Evolutionary conservation across 2,888 invertebrate genomes (phyloP).

Genomic region (Phortica magna): DNA sequence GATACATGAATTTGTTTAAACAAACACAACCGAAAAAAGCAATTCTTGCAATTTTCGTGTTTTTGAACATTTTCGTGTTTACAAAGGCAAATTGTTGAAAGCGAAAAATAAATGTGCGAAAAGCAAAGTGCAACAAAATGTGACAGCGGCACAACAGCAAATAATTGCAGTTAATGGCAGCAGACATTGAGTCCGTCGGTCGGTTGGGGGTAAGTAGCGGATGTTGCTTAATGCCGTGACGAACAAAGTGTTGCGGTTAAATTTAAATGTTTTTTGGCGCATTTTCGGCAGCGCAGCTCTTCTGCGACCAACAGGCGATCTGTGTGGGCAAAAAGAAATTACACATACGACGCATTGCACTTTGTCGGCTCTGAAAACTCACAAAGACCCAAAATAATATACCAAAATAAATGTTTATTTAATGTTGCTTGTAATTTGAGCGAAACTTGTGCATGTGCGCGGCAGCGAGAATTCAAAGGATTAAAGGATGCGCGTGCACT

Average conservation of each 20-base stretch:
- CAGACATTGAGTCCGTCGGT: not conserved
- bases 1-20: not conserved
- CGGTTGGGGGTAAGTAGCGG: not conserved
- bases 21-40: not conserved
- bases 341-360: not conserved
- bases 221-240: not conserved
- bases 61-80: conserved; percentile 1
- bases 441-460: too few relatives aligned
- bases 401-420: too few relatives aligned
- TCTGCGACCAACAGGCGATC: not conserved
- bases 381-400: not conserved
- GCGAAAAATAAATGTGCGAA: not conserved
- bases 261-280: not conserved
- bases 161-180: not conserved
- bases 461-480: not conserved
- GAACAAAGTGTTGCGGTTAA: not conserved
- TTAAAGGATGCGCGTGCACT: not conserved
- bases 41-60: conserved; percentile 12
- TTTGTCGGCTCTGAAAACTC: not conserved
- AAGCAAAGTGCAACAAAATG: not conserved
- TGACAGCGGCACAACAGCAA: not conserved
- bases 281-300: not conserved
- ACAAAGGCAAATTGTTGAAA: not conserved
- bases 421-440: too few relatives aligned
- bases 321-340: not conserved